phyloP scores from a whole-genome alignment of 1,140 invertebrate genomes.

The Periplaneta americana region DNA sequence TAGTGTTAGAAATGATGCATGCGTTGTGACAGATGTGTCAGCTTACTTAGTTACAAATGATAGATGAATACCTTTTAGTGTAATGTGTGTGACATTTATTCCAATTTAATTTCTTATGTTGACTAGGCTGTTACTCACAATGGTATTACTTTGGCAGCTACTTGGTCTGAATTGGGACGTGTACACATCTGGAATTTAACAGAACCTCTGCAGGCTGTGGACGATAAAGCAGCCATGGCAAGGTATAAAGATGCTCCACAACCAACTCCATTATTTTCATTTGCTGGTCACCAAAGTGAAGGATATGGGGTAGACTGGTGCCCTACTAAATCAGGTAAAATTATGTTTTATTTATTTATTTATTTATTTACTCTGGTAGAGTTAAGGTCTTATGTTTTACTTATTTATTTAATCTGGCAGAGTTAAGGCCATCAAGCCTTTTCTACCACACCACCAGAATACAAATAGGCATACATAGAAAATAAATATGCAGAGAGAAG shows the following conservation, averaged over 20 bases:
- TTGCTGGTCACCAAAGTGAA: slow-evolving; percentile 86
- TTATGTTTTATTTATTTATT: too few relatives aligned
- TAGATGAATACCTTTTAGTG: too few relatives aligned
- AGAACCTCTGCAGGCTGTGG: slow-evolving; percentile 68
- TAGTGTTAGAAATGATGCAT: too few relatives aligned
- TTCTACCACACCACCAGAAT: too few relatives aligned
- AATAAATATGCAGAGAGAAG: too few relatives aligned
- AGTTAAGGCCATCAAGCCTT: too few relatives aligned
- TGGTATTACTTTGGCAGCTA: slow-evolving; percentile 64
- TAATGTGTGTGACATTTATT: not conserved
- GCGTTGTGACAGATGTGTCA: too few relatives aligned
- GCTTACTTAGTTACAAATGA: too few relatives aligned
- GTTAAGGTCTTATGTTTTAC: too few relatives aligned
- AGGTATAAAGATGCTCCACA: slow-evolving; percentile 55
- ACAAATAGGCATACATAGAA: too few relatives aligned
- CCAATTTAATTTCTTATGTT: not conserved
- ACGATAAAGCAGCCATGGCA: slow-evolving; percentile 55
- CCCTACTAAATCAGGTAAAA: slow-evolving; percentile 60
- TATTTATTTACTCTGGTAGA: too few relatives aligned
- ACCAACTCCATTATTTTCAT: slow-evolving; percentile 70
- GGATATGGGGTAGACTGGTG: slow-evolving; percentile 96
- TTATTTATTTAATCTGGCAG: too few relatives aligned
- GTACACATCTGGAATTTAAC: slow-evolving; percentile 91
- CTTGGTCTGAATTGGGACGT: slow-evolving; percentile 88
- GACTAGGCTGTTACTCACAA: slow-evolving; percentile 43